Conservation (phyloP, 2,888 invertebrate species). For the Lycia hirtaria region DNA sequence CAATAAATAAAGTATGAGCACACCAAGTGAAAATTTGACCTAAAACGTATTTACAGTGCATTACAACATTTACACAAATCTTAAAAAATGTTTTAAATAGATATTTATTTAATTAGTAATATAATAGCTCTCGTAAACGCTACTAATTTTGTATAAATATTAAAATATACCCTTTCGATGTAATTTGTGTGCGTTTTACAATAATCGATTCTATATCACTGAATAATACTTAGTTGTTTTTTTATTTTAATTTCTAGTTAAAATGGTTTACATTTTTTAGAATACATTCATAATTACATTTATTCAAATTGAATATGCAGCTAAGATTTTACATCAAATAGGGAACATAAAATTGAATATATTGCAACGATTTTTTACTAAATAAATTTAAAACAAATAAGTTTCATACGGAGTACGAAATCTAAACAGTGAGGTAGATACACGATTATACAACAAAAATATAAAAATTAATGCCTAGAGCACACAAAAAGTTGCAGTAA, state of each 20-base stretch:
- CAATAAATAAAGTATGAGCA: not conserved
- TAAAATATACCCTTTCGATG: constrained; percentile 45
- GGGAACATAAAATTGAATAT: not conserved
- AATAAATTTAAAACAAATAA: not conserved
- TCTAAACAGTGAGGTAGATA: constrained; percentile 17
- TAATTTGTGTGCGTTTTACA: constrained; percentile 40
- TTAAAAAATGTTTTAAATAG: constrained; percentile 4
- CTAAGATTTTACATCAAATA: not conserved
- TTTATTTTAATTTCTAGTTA: constrained; percentile 10
- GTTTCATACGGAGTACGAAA: not conserved
- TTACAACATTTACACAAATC: constrained; percentile 19
- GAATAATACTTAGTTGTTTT: constrained; percentile 23
- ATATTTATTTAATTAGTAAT: constrained; percentile 1
- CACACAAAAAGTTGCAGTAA: not conserved
- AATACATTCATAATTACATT: not conserved
- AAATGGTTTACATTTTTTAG: too few relatives aligned
- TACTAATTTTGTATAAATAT: constrained; percentile 5
- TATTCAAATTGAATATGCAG: not conserved
- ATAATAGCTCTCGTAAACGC: constrained; percentile 2
- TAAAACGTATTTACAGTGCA: constrained; percentile 37
- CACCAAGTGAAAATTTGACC: not conserved
- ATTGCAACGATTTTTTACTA: too few relatives aligned
- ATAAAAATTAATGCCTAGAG: not conserved
- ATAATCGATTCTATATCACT: constrained; percentile 5
- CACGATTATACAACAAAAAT: constrained; percentile 6